A percentile compares a stretch with the other conserved stretches of the same genome.
Evolutionary conservation across 2,113 vertebrate species (phyloP).

Genomic region (Oryzias celebensis): DNA sequence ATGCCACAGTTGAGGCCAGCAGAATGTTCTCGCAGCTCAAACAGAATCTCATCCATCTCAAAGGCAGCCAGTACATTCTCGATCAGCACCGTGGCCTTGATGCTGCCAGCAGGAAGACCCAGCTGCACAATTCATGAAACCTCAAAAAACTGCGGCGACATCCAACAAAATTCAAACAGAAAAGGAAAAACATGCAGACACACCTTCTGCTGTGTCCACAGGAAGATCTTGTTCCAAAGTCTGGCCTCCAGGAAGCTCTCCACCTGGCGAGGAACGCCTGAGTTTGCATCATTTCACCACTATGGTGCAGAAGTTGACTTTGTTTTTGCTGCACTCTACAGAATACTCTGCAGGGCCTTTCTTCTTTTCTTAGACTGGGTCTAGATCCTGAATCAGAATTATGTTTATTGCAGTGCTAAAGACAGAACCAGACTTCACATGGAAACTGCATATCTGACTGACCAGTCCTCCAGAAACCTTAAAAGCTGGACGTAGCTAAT

Average conservation of each 20-base stretch:
- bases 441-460: too few relatives aligned
- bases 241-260: constrained; percentile 78
- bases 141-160: neutral
- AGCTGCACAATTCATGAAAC: constrained; percentile 66
- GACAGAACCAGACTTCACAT: too few relatives aligned
- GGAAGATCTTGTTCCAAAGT: constrained; percentile 81
- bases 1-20: constrained; percentile 84
- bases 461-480: too few relatives aligned
- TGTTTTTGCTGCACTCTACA: too few relatives aligned
- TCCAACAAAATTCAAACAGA: neutral
- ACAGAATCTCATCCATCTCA: constrained; percentile 85
- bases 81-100: constrained; percentile 81
- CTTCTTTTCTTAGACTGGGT: neutral
- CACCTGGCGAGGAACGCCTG: constrained; percentile 57
- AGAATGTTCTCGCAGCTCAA: constrained; percentile 78
- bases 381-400: too few relatives aligned
- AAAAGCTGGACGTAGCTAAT: too few relatives aligned
- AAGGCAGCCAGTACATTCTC: constrained; percentile 81
- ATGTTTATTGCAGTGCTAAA: too few relatives aligned
- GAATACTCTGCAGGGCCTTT: neutral
- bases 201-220: constrained; percentile 81
- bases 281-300: too few relatives aligned
- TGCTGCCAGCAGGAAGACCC: constrained; percentile 71
- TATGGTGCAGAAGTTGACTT: too few relatives aligned
- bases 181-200: neutral